phyloP scores from a whole-genome alignment of 1,140 invertebrate species.

The Zaprionus nigranus region DNA sequence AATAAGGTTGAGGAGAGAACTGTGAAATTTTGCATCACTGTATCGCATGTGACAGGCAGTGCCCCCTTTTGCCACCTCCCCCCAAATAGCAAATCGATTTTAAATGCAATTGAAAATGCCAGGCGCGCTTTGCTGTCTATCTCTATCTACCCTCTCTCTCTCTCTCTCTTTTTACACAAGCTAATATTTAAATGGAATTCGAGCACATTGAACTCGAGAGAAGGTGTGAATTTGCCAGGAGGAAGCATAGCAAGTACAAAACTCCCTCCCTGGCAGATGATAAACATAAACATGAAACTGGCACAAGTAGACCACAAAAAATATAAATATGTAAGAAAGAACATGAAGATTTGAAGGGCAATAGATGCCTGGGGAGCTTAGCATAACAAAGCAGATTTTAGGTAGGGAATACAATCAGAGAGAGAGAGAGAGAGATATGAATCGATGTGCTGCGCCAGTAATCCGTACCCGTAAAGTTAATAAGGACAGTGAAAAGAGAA shows the following conservation, averaged over 20 bases:
- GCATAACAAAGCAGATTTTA: constrained; percentile 34
- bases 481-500: too few relatives aligned
- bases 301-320: constrained; percentile 30
- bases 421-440: constrained; percentile 4
- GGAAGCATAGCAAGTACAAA: constrained; percentile 16
- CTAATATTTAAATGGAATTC: constrained; percentile 72
- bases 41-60: constrained; percentile 51
- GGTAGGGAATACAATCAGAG: constrained; percentile 8
- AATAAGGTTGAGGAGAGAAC: neutral
- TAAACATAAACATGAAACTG: constrained; percentile 46
- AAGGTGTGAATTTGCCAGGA: constrained; percentile 71
- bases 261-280: constrained; percentile 32
- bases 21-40: neutral
- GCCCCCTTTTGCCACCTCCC: neutral
- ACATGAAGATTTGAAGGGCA: constrained; percentile 9
- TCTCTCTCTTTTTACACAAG: constrained; percentile 1
- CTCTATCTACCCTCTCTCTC: neutral
- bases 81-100: constrained; percentile 68
- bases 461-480: neutral
- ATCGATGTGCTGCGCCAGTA: constrained; percentile 34
- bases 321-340: constrained; percentile 6
- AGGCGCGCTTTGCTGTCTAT: neutral
- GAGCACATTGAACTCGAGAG: constrained; percentile 62
- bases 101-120: constrained; percentile 52
- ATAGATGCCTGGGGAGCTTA: constrained; percentile 59